These are phyloP conservation scores for Gnathonemus longibarbis DNA, from an alignment of 2,113 vertebrate species.

Conservation along the genomic window DNA sequence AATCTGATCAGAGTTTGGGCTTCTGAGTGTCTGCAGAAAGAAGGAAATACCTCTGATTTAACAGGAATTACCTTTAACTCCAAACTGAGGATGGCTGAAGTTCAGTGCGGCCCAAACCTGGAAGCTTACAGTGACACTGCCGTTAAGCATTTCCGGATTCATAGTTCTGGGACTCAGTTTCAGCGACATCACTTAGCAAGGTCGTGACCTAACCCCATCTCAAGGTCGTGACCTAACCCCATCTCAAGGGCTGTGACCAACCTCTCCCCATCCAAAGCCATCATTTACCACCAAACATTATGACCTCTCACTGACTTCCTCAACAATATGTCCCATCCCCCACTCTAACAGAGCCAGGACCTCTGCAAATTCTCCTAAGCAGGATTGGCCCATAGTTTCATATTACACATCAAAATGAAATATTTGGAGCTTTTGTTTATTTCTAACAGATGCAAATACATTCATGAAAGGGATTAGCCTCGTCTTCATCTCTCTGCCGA, in stretches of 20 bases:
- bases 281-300: background rate
- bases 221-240: background rate
- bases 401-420: constrained; percentile 43
- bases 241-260: background rate
- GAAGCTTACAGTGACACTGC: background rate
- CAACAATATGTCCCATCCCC: background rate
- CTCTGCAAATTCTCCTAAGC: background rate
- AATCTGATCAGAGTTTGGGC: background rate
- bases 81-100: background rate
- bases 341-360: background rate
- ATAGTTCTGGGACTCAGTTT: background rate
- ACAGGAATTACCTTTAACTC: background rate
- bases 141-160: background rate
- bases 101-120: background rate
- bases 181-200: background rate
- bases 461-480: constrained; percentile 61
- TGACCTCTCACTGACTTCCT: background rate
- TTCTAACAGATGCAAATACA: constrained; percentile 64
- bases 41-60: background rate
- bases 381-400: background rate
- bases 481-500: constrained; percentile 66
- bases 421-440: constrained; percentile 66
- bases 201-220: background rate
- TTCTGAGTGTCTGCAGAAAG: background rate
- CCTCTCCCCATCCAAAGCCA: background rate